A percentile compares a stretch with the other conserved stretches of the same genome.
Conservation (phyloP, 2,113 vertebrate species). For the Muntiacus muntjak region DNA sequence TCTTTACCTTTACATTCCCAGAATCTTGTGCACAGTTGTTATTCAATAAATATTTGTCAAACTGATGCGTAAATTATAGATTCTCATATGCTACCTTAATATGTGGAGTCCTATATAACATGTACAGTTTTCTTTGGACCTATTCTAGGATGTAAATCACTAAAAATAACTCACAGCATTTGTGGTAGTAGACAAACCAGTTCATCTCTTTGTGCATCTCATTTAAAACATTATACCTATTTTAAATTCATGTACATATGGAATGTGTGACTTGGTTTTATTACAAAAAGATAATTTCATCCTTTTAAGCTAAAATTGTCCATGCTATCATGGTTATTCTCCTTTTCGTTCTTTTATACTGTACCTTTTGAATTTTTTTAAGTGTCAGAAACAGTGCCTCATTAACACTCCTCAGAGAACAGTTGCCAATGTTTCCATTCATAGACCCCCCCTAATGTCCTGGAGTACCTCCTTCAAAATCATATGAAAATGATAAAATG, state of each 20-base stretch:
- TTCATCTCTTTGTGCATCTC: not conserved
- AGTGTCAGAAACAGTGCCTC: conserved; percentile 27
- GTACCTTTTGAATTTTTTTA: not conserved
- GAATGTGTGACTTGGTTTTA: conserved; percentile 37
- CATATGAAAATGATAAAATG: not conserved
- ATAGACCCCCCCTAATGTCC: not conserved
- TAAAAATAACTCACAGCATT: conserved; percentile 31
- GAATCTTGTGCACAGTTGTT: not conserved
- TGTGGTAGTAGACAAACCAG: not conserved
- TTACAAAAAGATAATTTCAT: conserved; percentile 31
- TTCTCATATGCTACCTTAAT: not conserved
- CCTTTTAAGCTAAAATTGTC: conserved; percentile 25
- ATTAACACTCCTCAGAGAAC: conserved; percentile 17
- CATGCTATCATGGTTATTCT: not conserved
- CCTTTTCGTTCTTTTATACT: not conserved
- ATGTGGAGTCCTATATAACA: not conserved
- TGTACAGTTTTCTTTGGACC: not conserved
- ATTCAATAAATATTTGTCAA: not conserved
- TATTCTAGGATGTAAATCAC: not conserved
- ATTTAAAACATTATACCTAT: not conserved
- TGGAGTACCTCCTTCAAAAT: not conserved
- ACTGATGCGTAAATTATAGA: not conserved
- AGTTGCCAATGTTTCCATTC: not conserved
- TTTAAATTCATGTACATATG: conserved; percentile 45
- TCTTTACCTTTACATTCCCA: not conserved